These are phyloP conservation scores for Drosophila varians DNA, from an alignment of 1,140 invertebrate species.

Conservation along the genomic window DNA sequence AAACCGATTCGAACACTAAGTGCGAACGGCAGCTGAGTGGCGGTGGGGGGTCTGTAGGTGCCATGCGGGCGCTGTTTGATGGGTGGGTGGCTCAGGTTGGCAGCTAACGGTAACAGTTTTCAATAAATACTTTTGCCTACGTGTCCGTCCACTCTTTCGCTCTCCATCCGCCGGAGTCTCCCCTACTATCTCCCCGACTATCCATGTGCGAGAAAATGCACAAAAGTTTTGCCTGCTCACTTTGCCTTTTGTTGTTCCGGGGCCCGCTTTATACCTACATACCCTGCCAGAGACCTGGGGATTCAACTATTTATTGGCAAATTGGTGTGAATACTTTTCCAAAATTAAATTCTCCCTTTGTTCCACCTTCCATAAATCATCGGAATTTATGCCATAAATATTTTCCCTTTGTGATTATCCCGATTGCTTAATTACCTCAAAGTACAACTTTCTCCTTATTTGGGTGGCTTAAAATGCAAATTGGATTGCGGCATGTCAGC, in stretches of 20 bases:
- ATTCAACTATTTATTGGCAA: background rate
- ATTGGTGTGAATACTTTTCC: background rate
- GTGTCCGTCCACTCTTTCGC: slow-evolving; percentile 32
- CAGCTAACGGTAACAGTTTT: slow-evolving; percentile 79
- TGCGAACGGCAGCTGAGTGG: slow-evolving; percentile 59
- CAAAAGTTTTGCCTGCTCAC: slow-evolving; percentile 72
- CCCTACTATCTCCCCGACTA: slow-evolving; percentile 6
- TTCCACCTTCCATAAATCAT: background rate
- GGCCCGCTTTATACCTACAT: slow-evolving; percentile 19
- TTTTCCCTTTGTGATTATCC: background rate
- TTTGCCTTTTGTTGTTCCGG: slow-evolving; percentile 54
- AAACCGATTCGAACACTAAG: slow-evolving; percentile 39
- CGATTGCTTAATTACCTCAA: background rate
- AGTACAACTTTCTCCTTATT: background rate
- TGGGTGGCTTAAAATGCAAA: background rate
- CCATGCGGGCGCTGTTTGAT: background rate
- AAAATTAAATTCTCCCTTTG: background rate
- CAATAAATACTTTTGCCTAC: slow-evolving; percentile 75
- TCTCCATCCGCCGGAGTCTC: background rate
- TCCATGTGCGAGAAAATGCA: slow-evolving; percentile 39
- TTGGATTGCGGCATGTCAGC: background rate
- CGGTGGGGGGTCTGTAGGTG: slow-evolving; percentile 16
- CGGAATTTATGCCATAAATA: background rate
- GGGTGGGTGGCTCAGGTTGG: slow-evolving; percentile 41
- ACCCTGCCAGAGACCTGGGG: slow-evolving; percentile 22